These are phyloP conservation scores for Parambassis ranga DNA, from an alignment of 2,797 vertebrate genomes.

Conservation along the genomic window DNA sequence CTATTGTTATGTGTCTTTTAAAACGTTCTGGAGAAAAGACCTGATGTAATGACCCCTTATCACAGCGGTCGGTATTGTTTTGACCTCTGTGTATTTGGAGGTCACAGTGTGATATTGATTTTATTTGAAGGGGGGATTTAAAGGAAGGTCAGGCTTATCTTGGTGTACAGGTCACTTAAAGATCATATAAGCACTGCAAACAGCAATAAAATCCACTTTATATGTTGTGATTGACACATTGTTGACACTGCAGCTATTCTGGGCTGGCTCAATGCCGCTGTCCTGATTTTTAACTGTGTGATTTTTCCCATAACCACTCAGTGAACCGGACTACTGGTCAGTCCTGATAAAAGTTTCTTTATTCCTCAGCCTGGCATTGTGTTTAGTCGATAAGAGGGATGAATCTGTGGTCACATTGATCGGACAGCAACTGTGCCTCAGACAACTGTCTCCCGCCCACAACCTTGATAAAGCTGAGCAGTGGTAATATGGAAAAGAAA, in stretches of 20 bases:
- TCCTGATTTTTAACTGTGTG: neutral
- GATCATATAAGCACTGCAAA: neutral
- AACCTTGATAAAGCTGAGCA: slow-evolving; percentile 23
- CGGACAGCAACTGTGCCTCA: slow-evolving; percentile 28
- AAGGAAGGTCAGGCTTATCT: neutral
- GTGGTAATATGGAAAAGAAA: neutral
- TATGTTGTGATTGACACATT: neutral
- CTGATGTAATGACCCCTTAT: neutral
- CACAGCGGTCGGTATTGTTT: neutral
- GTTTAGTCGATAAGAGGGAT: slow-evolving; percentile 36
- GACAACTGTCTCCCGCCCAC: slow-evolving; percentile 7
- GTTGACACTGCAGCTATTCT: neutral
- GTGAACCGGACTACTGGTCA: slow-evolving; percentile 1
- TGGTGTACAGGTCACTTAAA: neutral
- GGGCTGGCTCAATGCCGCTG: neutral
- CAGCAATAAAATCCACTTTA: neutral
- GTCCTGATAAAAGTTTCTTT: slow-evolving; percentile 10
- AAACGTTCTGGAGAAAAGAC: neutral
- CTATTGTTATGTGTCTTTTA: neutral
- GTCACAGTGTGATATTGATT: slow-evolving; percentile 23
- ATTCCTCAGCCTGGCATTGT: slow-evolving; percentile 18
- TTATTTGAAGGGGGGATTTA: neutral
- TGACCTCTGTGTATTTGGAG: neutral
- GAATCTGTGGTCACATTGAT: slow-evolving; percentile 47
- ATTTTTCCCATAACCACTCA: neutral